A percentile compares a stretch with the other conserved stretches of the same genome.
Evolutionary conservation across 2,888 invertebrate species (phyloP).

Genomic region (Candidula unifasciata): DNA sequence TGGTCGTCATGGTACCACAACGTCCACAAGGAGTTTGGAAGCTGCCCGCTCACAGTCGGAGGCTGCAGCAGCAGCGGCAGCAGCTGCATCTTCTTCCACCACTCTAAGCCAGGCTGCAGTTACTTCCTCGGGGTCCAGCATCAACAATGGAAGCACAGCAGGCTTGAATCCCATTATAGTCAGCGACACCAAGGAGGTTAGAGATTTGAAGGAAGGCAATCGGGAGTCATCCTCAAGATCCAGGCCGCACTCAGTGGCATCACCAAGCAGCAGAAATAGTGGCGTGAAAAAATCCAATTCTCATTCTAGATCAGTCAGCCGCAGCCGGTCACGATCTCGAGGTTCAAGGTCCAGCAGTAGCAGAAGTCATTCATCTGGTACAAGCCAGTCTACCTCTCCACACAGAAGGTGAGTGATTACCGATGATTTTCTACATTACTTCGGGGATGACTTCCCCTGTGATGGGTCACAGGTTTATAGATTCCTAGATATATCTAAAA

Average conservation of each 20-base stretch:
- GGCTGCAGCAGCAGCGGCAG: slow-evolving; percentile 32
- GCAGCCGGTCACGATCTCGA: slow-evolving; percentile 65
- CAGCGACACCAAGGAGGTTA: slow-evolving; percentile 31
- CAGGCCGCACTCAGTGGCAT: slow-evolving; percentile 44
- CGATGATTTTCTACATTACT: not conserved
- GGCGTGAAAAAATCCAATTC: slow-evolving; percentile 60
- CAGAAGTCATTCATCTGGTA: slow-evolving; percentile 75
- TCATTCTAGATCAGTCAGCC: slow-evolving; percentile 66
- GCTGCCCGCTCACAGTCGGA: slow-evolving; percentile 49
- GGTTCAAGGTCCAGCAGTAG: slow-evolving; percentile 74
- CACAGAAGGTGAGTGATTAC: slow-evolving; percentile 53
- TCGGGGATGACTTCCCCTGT: not conserved
- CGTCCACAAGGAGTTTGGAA: slow-evolving; percentile 45
- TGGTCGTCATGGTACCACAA: slow-evolving; percentile 50
- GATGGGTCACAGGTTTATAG: not conserved
- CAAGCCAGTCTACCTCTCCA: slow-evolving; percentile 64
- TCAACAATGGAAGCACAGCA: not conserved
- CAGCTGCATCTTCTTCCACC: not conserved
- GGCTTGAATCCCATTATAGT: slow-evolving; percentile 28
- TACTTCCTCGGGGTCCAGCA: not conserved
- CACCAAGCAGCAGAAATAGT: slow-evolving; percentile 60
- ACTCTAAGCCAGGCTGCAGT: not conserved
- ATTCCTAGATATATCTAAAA: no score
- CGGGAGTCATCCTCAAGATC: slow-evolving; percentile 32
- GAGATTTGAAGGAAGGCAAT: slow-evolving; percentile 34